Conservation (phyloP, 1,140 invertebrate genomes). For the Drepana arcuata region DNA sequence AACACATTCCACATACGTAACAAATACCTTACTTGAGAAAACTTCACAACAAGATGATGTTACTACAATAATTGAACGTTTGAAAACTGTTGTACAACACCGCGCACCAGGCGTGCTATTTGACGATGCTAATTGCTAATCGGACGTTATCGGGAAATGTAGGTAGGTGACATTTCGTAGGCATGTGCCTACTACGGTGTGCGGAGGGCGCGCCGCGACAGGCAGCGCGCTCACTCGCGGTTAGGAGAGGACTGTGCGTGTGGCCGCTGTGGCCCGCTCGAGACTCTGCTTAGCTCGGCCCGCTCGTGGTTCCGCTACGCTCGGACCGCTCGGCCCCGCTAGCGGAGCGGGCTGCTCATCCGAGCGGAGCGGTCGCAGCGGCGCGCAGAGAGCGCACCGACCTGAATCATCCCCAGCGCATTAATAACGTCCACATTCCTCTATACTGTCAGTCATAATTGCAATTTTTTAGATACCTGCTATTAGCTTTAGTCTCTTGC, state of each 20-base stretch:
- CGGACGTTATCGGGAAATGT: constrained; percentile 42
- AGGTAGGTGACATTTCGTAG: constrained; percentile 53
- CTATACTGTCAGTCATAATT: too few relatives aligned
- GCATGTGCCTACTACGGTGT: constrained; percentile 45
- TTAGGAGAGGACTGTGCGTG: constrained; percentile 55
- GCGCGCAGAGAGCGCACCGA: constrained; percentile 33
- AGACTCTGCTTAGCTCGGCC: constrained; percentile 11
- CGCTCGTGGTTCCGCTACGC: background rate
- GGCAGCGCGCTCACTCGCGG: constrained; percentile 63
- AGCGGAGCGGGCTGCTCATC: constrained; percentile 14
- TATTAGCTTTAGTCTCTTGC: too few relatives aligned
- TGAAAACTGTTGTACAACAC: constrained; percentile 18
- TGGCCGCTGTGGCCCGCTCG: constrained; percentile 15
- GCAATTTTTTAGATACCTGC: too few relatives aligned
- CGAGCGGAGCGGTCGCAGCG: constrained; percentile 21
- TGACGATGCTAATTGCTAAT: constrained; percentile 44
- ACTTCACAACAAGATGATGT: constrained; percentile 25
- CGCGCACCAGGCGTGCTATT: constrained; percentile 30
- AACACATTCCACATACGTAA: constrained; percentile 57
- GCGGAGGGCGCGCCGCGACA: constrained; percentile 52
- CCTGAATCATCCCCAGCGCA: constrained; percentile 44
- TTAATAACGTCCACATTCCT: constrained; percentile 33
- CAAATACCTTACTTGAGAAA: constrained; percentile 29
- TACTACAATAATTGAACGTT: constrained; percentile 14
- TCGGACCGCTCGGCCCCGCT: background rate